Base-by-base conservation (phyloP, 2,113 vertebrate species). In the Narcine bancroftii region DNA sequence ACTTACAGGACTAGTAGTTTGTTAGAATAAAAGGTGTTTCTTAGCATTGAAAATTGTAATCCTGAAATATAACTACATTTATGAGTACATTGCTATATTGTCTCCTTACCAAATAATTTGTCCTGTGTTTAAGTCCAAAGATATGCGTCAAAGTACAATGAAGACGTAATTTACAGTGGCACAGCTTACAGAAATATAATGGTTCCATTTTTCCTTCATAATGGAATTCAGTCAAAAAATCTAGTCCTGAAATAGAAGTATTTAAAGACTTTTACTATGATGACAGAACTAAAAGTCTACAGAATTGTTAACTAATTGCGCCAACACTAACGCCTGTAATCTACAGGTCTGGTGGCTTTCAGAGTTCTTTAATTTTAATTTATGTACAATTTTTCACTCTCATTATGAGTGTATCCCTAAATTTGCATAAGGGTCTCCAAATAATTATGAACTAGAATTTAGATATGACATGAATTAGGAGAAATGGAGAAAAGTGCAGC, bases 141-240 rank as follows among this genome's bases (percentile, higher is more conserved):
- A 91, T 66, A 69, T 91, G 89, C 45, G 89, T 9, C 39, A 91
- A 10, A 69, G 71, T 66, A 69, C 39, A 47, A 0, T 33, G 21
- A 26, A 91, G 39, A 17, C 39, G 63, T 65, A 91, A 91, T 91
- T 91, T 65, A 69, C 39, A 91, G 47, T 29, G 29, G 65, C 89
- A 91, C 63, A 91, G 63, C 29, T 91, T 65, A 47, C 89, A 91
- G 42, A 45, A 91, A 69, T 91, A 91, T 17, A 47, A 45, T 69
- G 89, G 63, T 91, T 91, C 65, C 1, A 24, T 15, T 47, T 91
- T 42, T 91, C 65, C 89, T 13, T 29, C 0, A 33, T 91, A 91
- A 91, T 71, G 89, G 47, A 69, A 91, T 47, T 91, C 63, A 91
- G 42, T 47, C 89, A 91, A 21, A 91, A 91, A 91, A 91, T 91